Base-by-base conservation (phyloP, 2,888 invertebrate species). In the Germaria angustata region DNA sequence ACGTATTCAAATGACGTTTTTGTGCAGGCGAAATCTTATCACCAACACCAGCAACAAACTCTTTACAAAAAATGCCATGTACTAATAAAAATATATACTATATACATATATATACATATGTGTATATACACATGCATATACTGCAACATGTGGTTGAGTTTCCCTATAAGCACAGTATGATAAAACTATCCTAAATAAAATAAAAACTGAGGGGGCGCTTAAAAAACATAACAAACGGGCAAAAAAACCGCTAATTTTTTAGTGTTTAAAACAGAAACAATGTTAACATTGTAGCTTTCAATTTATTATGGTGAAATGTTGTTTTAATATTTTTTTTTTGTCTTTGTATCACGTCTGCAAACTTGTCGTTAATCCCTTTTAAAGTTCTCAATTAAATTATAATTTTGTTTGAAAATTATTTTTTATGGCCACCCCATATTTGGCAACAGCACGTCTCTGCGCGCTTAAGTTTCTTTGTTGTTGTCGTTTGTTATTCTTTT, bases 341-440 rank as follows among this genome's bases (percentile, higher is more conserved):
- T n/a, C n/a, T n/a, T n/a, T n/a, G n/a, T n/a, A 65, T 61, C 44
- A 61, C 41, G 57, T 69, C 39, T 57, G 6, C 2, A 34, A 39
- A 59, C 51, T 39, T 44, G 59, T 17, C 39, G 44, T 32, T 13
- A 17, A 51, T 39, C 11, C 82, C 82, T 61, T 79, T 28, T 71
- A 66, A 36, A 71, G 82, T 46, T 71, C 11, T 53, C 66, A 79
- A 79, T 79, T 79, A 79, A 79, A 75, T 82, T 65, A 82, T 46
- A 57, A 63, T 79, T 82, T 71, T 22, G 17, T 49, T 69, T 34
- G 2, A 55, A 65, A 59, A 15, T 51, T 75, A 71, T 73, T 76
- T 63, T 69, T 79, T 79, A 76, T 78, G 59, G 66, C 53, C 65
- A 65, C n/a, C 17, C 81, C 51, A 39, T 59, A 49, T 79, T 73